Conservation (phyloP, 2,888 invertebrate species). For the Neoascia interrupta region DNA sequence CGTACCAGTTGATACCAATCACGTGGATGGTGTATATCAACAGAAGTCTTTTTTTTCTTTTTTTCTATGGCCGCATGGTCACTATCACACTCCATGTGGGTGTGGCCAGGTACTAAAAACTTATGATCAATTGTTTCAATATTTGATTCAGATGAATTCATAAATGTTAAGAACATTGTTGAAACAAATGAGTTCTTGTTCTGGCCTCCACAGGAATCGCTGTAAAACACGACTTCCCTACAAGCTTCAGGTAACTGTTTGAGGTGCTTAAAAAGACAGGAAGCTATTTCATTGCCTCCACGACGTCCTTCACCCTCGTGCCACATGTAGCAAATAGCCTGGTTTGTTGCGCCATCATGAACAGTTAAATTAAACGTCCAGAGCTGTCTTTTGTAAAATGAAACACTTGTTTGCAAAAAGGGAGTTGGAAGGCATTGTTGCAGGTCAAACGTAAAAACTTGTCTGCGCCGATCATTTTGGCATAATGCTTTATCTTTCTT, state of each 20-base stretch:
- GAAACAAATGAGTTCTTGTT: conserved; percentile 2
- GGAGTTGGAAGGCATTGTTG: conserved; percentile 64
- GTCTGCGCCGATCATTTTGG: conserved; percentile 16
- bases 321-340: conserved; percentile 65
- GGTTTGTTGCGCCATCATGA: conserved; percentile 47
- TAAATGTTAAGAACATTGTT: no score
- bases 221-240: no score
- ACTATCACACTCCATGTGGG: conserved; percentile 7
- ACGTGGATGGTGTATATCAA: neutral
- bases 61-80: conserved; percentile 5
- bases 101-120: neutral
- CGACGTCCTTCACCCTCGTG: conserved; percentile 58
- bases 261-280: conserved; percentile 54
- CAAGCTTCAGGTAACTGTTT: no score
- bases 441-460: conserved; percentile 48
- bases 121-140: neutral
- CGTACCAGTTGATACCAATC: conserved; percentile 1
- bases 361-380: conserved; percentile 61
- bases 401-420: conserved; percentile 42
- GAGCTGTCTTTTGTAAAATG: conserved; percentile 58
- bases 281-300: conserved; percentile 62
- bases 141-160: no score
- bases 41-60: no score
- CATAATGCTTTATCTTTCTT: conserved; percentile 39
- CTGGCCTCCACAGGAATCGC: neutral